A percentile compares a stretch with the other conserved stretches of the same genome.
Conservation (phyloP, 2,888 invertebrate species). For the Nomada flava region DNA sequence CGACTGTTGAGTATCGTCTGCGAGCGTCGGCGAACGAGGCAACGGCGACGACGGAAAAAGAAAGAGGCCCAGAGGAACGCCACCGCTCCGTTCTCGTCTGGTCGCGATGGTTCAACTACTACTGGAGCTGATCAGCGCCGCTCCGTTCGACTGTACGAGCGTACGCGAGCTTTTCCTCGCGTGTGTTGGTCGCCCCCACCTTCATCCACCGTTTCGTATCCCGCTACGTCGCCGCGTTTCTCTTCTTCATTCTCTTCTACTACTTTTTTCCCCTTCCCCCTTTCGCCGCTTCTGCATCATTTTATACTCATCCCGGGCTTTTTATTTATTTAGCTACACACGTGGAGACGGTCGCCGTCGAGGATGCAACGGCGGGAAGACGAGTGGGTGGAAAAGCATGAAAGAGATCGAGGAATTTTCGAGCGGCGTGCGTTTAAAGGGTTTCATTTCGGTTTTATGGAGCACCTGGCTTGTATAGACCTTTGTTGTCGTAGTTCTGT, state of each 20-base stretch:
- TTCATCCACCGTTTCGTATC: constrained; percentile 1
- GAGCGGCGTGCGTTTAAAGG: neutral
- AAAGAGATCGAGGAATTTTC: neutral
- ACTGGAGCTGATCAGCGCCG: constrained; percentile 50
- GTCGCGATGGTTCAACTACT: constrained; percentile 61
- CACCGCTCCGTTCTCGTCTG: constrained; percentile 56
- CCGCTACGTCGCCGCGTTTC: neutral
- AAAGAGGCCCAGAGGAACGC: constrained; percentile 41
- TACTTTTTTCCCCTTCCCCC: neutral
- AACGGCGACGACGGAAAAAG: constrained; percentile 34
- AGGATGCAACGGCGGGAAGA: neutral
- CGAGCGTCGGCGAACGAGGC: constrained; percentile 15
- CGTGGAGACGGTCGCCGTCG: neutral
- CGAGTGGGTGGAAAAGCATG: neutral
- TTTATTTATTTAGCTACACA: constrained; percentile 8
- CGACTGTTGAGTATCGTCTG: constrained; percentile 8
- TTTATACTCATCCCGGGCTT: neutral
- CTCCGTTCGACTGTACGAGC: constrained; percentile 43
- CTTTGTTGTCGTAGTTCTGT: neutral
- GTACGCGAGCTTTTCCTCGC: constrained; percentile 57
- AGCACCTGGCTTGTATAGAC: neutral
- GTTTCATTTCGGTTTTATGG: neutral
- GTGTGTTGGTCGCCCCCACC: constrained; percentile 18
- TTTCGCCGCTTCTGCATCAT: neutral
- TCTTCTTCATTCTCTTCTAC: neutral